Conservation (phyloP, 2,888 invertebrate species). For the Selenia dentaria region DNA sequence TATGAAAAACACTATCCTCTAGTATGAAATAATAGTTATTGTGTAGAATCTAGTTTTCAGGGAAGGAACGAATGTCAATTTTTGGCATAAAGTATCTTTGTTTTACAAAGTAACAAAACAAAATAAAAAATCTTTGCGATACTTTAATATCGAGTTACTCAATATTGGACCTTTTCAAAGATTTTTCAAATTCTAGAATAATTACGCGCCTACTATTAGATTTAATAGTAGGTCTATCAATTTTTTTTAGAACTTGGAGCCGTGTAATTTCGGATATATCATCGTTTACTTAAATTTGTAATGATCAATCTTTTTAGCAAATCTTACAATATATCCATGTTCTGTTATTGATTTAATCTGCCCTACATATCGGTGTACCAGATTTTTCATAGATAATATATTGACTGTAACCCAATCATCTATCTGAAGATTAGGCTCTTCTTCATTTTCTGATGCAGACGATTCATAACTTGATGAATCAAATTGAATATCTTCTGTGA, state of each 20-base stretch:
- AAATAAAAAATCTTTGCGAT: too few species aligned
- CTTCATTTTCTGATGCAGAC: constrained; percentile 1
- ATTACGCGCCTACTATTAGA: constrained; percentile 1
- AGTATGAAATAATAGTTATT: too few species aligned
- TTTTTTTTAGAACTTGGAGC: background rate
- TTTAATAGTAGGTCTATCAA: constrained; percentile 1
- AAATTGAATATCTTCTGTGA: constrained; percentile 6
- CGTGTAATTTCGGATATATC: background rate
- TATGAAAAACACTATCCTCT: too few species aligned
- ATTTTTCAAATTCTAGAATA: background rate
- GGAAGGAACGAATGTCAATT: too few species aligned
- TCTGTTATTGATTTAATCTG: background rate
- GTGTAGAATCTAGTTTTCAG: too few species aligned
- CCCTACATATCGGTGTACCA: background rate
- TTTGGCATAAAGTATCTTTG: too few species aligned
- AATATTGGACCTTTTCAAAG: background rate
- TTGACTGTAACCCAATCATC: background rate
- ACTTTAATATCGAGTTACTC: too few species aligned
- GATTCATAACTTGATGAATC: constrained; percentile 9
- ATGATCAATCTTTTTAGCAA: too few species aligned
- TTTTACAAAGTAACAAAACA: too few species aligned
- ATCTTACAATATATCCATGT: background rate
- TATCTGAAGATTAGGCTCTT: constrained; percentile 1
- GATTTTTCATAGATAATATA: background rate
- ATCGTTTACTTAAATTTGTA: background rate